Evolutionary conservation across 2,888 invertebrate species (phyloP), one percentile per base, ranked within the genome.

Genomic region (Noctua janthina): DNA sequence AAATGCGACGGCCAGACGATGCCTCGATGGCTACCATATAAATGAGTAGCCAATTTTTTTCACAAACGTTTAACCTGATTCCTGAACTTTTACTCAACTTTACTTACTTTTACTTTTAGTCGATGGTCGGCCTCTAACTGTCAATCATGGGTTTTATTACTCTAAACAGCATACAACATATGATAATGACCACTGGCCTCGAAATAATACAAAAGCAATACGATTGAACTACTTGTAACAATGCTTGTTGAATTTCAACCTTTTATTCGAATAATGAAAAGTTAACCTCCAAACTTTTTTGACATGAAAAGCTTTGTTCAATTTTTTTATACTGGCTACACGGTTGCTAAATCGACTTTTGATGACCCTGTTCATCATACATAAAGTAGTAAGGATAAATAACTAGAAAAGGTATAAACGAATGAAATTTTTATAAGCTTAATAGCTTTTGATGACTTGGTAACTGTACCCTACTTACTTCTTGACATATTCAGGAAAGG

Each of bases 141-240:
- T 91, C 94, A 91, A 91, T 94, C 94, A 93, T 79, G 76, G 84
- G 87, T 92, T 92, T 92, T 91, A 92, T 91, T 91, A 88, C 91
- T 92, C 85, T 91, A 92, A 91, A 90, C 91, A 91, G 90, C 29
- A 29, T 29, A 29, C 29, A 29, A 85, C 87, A 88, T 89, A 86
- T 88, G 82, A 90, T 92, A 92, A 93, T 92, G 91, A 93, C 90
- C 88, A 79, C 90, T 91, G 93, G 89, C 92, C 92, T 93, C 90
- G 85, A 90, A 90, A 82, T 23, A 87, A 74, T 49, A 89, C 77
- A 88, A 90, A 90, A 85, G 81, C 76, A 83, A 87, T 81, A 83
- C 75, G 59, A 81, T 77, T 77, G 74, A 79, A 84, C 80, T 73
- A 78, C 59, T 75, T 79, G 70, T 85, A 78, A 87, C 85, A 89